Base-by-base conservation (phyloP, 2,888 invertebrate genomes). In the Portevinia maculata region DNA sequence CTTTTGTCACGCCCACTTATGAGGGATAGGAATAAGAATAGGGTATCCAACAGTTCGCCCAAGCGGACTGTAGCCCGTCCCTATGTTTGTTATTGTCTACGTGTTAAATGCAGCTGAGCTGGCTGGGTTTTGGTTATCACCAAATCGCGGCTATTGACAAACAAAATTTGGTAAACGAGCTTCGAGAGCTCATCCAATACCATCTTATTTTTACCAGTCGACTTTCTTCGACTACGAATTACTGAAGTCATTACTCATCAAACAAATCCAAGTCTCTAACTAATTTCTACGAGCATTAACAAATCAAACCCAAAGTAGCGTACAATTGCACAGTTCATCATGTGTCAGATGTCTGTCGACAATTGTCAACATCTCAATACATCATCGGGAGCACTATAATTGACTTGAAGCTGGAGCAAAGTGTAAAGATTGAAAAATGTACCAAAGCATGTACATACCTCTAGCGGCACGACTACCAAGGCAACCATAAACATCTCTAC, bases 361-460 rank as follows among this genome's bases (percentile, higher is more conserved):
- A 55, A 65, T 34, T 73, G 67, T 62, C 73, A 67, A 79, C 67
- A 62, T 60, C 60, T 34, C 44, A 19, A 44, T 48, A 55, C 46
- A 71, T 55, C 46, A 60, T 3, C 32, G 21, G 17, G 32, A 24
- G 17, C 46, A 55, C 67, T 28, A 44, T 79, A 79, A 79, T 65
- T 79, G 70, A 65, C 59, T 59, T 21, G 11, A 17, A 44, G 17
- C 19, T 7, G 11, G 44, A 53, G 55, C 67, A 53, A 15, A 37
- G 48, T 62, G 24, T 34, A 32, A 13, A 60, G 57, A 57, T 70
- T 70, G 69, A 41, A 69, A 39, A 65, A 67, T 30, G 13, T 7
- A n/a, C 39, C 39, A 39, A 37, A 32, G 39, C 46, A 41, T 48
- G 48, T 21, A 39, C 48, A 46, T 21, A 39, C 48, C 24, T 30